phyloP scores from a whole-genome alignment of 2,113 vertebrate species.

The cattle (Bos taurus) region DNA sequence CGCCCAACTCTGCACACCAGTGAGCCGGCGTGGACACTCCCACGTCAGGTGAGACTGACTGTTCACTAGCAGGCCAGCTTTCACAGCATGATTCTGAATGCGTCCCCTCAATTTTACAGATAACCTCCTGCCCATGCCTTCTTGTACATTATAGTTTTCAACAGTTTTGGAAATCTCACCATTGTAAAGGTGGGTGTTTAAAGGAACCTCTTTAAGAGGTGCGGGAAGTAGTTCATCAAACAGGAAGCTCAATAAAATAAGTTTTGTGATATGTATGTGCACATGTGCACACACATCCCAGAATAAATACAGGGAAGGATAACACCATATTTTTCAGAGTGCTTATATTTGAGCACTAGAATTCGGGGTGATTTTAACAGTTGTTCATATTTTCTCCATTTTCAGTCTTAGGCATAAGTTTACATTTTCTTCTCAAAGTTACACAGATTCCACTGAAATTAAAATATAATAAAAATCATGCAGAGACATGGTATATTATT shows the following conservation, averaged over 20 bases:
- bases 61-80: rapidly evolving
- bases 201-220: background rate
- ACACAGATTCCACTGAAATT: background rate
- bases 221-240: background rate
- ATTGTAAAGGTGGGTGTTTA: background rate
- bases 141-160: background rate
- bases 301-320: background rate
- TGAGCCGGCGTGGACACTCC: rapidly evolving
- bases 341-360: background rate
- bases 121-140: background rate
- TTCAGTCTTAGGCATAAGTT: background rate
- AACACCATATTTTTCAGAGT: background rate
- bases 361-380: background rate
- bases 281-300: background rate
- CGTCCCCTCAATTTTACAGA: background rate
- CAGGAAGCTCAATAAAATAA: background rate
- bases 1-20: rapidly evolving
- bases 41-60: rapidly evolving
- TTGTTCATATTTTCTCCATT: background rate
- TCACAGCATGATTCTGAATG: background rate
- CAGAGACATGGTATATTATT: background rate
- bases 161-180: background rate
- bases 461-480: background rate
- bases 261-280: background rate
- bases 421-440: constrained; percentile 1